Base-by-base conservation (phyloP, 2,888 invertebrate species). In the Clusia tigrina region DNA sequence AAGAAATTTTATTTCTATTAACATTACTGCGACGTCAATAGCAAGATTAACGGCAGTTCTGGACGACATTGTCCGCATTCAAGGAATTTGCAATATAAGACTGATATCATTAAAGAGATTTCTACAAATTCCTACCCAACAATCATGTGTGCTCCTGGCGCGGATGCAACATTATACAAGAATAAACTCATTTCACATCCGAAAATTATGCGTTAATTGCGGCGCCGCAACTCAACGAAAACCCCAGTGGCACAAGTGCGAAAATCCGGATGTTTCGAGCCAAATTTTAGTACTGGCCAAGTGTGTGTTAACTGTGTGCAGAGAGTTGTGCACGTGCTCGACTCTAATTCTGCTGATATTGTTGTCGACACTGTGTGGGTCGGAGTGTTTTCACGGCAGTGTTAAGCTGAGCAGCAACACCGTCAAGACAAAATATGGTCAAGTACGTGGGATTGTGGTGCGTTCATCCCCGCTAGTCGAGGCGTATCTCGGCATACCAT, bases 401-500 rank as follows among this genome's bases (percentile, higher is more conserved):
- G 74, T 74, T 62, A 91, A 91, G 66, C 72, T 78, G 61, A 81
- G 81, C 72, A 65, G 79, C 84, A 88, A 92, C 73, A 89, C 94
- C 68, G 92, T 96, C 70, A 89, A 90, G 80, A 96, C 96, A 71
- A 92, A 94, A 83, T 96, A 95, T 87, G 96, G 96, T 37, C 89
- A 91, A 65, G 85, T 96, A 77, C 89, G 95, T 54, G 96, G 95
- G 61, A 89, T 94, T 82, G 89, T 93, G 72, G 89, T 94, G 58
- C 91, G 92, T 78, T 89, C 91, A 70, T 89, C 91, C 82, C 92
- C 91, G 67, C 67, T 80, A 63, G 94, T 96, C 72, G 96, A 96
- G 85, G 94, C 94, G 18, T 97, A 94, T 83, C 88, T 95, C 66
- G 96, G 96, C 67, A 93, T 97, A 71, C 96, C 95, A 48, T 97